Evolutionary conservation across 30 jellyfish, hydroid and myxozoan genomes (phyloP).

Genomic region (Catostylus mosaicus): DNA sequence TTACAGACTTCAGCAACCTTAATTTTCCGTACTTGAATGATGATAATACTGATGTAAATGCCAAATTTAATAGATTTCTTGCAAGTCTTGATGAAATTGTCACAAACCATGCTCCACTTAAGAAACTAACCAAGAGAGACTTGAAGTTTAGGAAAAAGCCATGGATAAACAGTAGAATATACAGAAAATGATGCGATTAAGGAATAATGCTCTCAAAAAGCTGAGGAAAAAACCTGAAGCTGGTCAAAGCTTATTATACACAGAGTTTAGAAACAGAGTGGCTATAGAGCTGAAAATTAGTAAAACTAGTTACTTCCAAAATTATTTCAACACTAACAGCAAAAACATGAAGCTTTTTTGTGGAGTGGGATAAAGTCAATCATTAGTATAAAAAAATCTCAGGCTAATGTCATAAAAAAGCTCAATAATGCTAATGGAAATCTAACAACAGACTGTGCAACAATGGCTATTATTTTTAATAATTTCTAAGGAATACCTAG

Average conservation of each 20-base stretch:
- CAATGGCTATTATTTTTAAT: too few species aligned
- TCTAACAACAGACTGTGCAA: too few species aligned
- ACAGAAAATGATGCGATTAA: conserved; percentile 22
- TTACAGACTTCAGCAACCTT: conserved; percentile 31
- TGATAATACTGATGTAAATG: conserved; percentile 25
- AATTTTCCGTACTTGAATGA: conserved; percentile 38
- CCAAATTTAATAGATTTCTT: conserved; percentile 32
- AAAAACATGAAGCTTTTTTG: too few species aligned
- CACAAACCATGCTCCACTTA: conserved; percentile 31
- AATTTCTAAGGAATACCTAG: too few species aligned
- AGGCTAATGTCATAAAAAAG: too few species aligned
- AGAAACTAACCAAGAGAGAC: conserved; percentile 24
- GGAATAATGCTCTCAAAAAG: conserved; percentile 18
- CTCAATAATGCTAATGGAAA: too few species aligned
- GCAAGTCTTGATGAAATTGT: conserved; percentile 28
- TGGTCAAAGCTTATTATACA: background rate
- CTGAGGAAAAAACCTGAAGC: conserved; percentile 47
- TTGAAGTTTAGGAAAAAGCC: conserved; percentile 11
- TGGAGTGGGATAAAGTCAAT: too few species aligned
- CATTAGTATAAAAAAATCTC: too few species aligned
- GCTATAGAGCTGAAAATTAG: background rate
- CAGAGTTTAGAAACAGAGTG: background rate
- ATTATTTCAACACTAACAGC: background rate
- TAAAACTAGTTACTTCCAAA: background rate
- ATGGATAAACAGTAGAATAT: too few species aligned